Conservation (phyloP, 2,888 invertebrate species). For the Chloromyia formosa region DNA sequence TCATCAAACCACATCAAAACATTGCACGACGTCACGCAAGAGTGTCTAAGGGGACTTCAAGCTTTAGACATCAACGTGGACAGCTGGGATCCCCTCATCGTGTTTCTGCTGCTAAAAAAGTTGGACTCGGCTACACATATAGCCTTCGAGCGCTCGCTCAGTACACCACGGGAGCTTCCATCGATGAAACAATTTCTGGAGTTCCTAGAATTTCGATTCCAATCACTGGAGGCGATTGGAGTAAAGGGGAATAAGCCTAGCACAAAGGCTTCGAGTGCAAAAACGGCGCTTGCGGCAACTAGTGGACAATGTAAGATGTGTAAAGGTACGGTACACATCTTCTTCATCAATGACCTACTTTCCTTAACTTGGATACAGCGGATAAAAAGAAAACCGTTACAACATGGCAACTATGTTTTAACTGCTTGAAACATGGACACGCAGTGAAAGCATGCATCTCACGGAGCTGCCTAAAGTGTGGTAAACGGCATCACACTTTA, state of each 20-base stretch:
- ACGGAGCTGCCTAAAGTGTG: not conserved
- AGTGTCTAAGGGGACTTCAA: not conserved
- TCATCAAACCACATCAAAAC: not conserved
- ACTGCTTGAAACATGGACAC: not conserved
- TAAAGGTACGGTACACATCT: no score
- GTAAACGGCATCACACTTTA: not conserved
- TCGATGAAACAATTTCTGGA: not conserved
- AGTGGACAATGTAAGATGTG: not conserved
- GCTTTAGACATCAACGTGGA: not conserved
- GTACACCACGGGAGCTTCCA: not conserved
- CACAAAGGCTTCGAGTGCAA: not conserved
- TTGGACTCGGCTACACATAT: constrained; percentile 2
- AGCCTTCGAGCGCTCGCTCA: not conserved
- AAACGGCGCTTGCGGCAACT: not conserved
- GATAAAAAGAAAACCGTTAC: not conserved
- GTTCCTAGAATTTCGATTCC: no score
- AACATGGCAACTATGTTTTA: not conserved
- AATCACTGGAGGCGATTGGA: no score
- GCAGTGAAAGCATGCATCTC: not conserved
- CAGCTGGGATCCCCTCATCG: constrained; percentile 9
- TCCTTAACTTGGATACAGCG: not conserved
- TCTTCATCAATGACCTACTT: no score
- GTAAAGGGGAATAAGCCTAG: not conserved
- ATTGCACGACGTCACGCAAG: not conserved
- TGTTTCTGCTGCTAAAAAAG: constrained; percentile 13